Evolutionary conservation across 2,797 vertebrate genomes (phyloP), one percentile per base, ranked within the genome.

Genomic region (Schizopygopsis pylzovi): DNA sequence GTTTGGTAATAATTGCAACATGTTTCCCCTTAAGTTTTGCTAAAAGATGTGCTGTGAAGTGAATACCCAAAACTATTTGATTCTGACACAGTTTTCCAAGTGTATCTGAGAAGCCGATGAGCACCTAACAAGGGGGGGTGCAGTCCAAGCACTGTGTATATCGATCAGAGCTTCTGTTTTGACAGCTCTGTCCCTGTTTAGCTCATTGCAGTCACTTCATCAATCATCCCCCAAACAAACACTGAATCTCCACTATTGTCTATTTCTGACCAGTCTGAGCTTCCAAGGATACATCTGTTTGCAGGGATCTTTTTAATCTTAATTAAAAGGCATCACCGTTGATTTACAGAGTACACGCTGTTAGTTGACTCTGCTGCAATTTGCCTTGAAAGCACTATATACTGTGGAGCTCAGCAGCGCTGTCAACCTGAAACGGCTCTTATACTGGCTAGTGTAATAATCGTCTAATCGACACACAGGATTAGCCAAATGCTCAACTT

Each of bases 371-470:
- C 39, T 39, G 85, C 63, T 87, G 88, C 91, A 93, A 94, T 93
- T 90, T 94, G 92, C 92, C 89, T 91, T 93, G 92, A 95, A 92
- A 94, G 94, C 93, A 92, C 87, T 93, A 81, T 81, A 84, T 88
- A 92, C 88, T 92, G 91, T 93, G 91, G 84, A 88, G 92, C 92
- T 95, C 94, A 95, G 94, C 95, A 95, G 90, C 94, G 89, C 92
- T 94, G 93, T 93, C 93, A 86, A 10, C 43, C 56, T n/a, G 84
- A 91, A 91, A 92, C 92, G 90, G 89, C 89, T 92, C 87, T 89
- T 88, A 91, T 90, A 90, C 92, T 89, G 92, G 92, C 92, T 89
- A 87, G 90, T 89, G 90, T 94, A 92, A 94, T 93, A 94, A 92
- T 89, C 89, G 78, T 45, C 93, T 95, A 94, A 95, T 94, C 92